A percentile compares a stretch with the other conserved stretches of the same genome.
Evolutionary conservation across 2,113 vertebrate species (phyloP).

Genomic region (Chaetura pelagica): DNA sequence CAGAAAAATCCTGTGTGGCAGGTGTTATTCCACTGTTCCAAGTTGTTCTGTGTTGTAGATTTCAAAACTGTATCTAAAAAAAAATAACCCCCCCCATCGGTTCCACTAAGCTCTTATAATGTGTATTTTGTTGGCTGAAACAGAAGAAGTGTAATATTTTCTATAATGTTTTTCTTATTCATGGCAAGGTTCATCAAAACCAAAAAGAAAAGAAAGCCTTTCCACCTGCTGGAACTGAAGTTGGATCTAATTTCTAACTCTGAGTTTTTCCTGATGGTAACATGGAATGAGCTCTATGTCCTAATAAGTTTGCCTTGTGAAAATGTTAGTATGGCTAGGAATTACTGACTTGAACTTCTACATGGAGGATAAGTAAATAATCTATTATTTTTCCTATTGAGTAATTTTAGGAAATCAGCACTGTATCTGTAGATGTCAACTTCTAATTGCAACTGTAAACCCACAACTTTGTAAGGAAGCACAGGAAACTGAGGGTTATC

Average conservation of each 20-base stretch:
- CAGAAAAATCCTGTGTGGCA: not conserved
- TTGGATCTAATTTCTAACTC: not conserved
- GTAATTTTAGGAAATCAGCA: not conserved
- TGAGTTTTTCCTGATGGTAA: not conserved
- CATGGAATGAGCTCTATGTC: not conserved
- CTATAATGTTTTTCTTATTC: not conserved
- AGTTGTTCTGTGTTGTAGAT: not conserved
- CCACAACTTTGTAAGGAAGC: not conserved
- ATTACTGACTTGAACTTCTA: not conserved
- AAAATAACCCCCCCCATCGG: not conserved
- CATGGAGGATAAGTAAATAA: not conserved
- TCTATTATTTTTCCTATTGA: not conserved
- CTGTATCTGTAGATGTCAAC: not conserved
- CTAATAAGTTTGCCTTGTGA: not conserved
- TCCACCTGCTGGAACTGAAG: too few species aligned
- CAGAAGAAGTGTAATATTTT: not conserved
- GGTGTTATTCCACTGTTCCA: not conserved
- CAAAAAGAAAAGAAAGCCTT: too few species aligned
- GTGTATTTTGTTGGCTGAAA: not conserved
- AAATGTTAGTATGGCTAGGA: not conserved
- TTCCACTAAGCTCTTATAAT: not conserved
- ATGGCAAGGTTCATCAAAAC: not conserved
- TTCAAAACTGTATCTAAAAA: not conserved
- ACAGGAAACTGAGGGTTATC: not conserved
- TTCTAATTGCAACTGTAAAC: not conserved